Evolutionary conservation across 2,113 vertebrate genomes (phyloP).

Genomic region (Tricholaema leucomelas): DNA sequence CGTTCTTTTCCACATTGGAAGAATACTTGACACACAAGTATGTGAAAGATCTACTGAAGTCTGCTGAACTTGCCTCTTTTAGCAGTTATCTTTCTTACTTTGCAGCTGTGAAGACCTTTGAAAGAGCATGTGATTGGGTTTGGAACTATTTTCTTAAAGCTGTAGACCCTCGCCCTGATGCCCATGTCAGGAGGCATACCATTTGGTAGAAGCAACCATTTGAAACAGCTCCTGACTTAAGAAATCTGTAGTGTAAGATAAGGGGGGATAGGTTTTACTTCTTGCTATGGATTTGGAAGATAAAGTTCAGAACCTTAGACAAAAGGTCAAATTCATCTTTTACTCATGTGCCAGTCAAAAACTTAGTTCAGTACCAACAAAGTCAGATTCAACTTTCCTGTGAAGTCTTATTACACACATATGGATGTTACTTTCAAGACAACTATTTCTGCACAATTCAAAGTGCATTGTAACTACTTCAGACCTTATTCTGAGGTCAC

Average conservation of each 20-base stretch:
- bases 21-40: not conserved
- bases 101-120: not conserved
- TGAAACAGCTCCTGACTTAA: slow-evolving; percentile 2
- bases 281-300: slow-evolving; percentile 17
- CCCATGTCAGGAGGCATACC: rapidly evolving
- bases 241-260: slow-evolving; percentile 21
- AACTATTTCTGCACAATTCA: not conserved
- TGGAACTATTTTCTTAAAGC: not conserved
- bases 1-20: not conserved
- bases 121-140: not conserved
- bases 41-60: not conserved
- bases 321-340: slow-evolving; percentile 16
- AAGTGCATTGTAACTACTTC: not conserved
- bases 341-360: not conserved
- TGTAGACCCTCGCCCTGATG: not conserved
- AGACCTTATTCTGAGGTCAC: slow-evolving; percentile 11
- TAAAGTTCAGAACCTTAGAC: slow-evolving; percentile 2
- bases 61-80: not conserved
- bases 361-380: not conserved
- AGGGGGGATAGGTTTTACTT: slow-evolving; percentile 4
- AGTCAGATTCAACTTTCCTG: not conserved
- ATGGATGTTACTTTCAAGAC: not conserved
- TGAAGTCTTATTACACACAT: not conserved
- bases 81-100: not conserved
- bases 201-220: not conserved